A percentile compares a stretch with the other conserved stretches of the same genome.
phyloP scores from a whole-genome alignment of 2,797 vertebrate species.

The Yasuhikotakia modesta region DNA sequence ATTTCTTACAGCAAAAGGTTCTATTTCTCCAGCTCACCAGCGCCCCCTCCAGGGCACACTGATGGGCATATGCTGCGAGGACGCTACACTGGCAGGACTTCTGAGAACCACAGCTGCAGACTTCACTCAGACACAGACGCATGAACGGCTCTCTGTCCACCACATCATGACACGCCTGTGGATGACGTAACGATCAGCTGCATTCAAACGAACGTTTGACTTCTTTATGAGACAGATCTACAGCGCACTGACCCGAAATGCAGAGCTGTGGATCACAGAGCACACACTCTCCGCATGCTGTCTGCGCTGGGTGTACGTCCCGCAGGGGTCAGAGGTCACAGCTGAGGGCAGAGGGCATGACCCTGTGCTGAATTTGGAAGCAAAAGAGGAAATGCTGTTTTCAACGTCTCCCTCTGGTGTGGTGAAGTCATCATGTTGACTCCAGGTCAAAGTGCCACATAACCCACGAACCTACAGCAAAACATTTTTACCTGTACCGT shows the following conservation, averaged over 20 bases:
- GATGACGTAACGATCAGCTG: neutral
- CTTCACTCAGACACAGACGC: slow-evolving; percentile 78
- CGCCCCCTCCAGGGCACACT: slow-evolving; percentile 82
- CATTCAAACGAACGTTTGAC: neutral
- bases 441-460: slow-evolving; percentile 90
- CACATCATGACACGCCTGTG: slow-evolving; percentile 80
- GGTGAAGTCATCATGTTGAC: slow-evolving; percentile 88
- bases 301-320: slow-evolving; percentile 75
- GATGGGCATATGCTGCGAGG: slow-evolving; percentile 79
- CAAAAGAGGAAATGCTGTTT: slow-evolving; percentile 75
- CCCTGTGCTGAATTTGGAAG: slow-evolving; percentile 75
- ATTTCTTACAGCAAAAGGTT: slow-evolving; percentile 77
- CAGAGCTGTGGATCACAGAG: slow-evolving; percentile 70
- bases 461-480: slow-evolving; percentile 84
- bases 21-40: slow-evolving; percentile 80
- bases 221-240: neutral
- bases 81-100: slow-evolving; percentile 78
- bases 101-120: slow-evolving; percentile 75
- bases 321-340: slow-evolving; percentile 71
- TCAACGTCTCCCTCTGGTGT: slow-evolving; percentile 89
- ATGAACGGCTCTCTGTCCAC: slow-evolving; percentile 83
- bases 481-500: neutral
- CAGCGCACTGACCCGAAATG: slow-evolving; percentile 81
- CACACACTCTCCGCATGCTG: slow-evolving; percentile 77
- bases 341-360: slow-evolving; percentile 66